Evolutionary conservation across 2,797 vertebrate species (phyloP), one percentile per base, ranked within the genome.

Genomic region (Vipera ursinii): DNA sequence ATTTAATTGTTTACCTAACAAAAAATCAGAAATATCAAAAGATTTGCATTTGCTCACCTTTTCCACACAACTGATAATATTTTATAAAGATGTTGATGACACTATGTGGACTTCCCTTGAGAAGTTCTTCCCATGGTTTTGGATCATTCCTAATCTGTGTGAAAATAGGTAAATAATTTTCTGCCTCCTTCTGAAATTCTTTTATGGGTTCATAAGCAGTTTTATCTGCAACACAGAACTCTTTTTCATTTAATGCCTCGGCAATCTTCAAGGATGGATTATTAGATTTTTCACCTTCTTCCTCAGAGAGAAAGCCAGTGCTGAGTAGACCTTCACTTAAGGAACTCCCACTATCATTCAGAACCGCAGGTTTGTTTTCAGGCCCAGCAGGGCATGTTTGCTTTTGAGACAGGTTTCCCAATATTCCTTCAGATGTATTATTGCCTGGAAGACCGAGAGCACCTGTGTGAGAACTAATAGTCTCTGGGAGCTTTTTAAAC

Each of bases 41-140:
- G 28, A 13, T 44, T 28, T 53, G 1, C 12, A 15, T 59, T 87
- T 96, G 85, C 97, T 96, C 94, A 99, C 99, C 98, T 98, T 98
- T 98, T 93, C 96, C 97, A 91, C 97, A 97, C 90, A 97, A 96
- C 13, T 98, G 98, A 32, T 98, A 98, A 89, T 98, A 98, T 97
- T 98, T 99, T 0, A 98, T 98, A 95, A 99, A 99, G 96, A 99
- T 99, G 96, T 99, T 99, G 97, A 99, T 99, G 92, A 99, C 99
- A 28, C 99, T 99, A 93, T 98, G 97, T 24, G 99, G 98, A 96
- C 99, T 99, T 96, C 99, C 99, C 95, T 99, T 99, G 9, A 97
- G 97, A 92, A 99, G 97, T 91, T 99, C 99, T 94, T 99, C 98
- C 99, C 98, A 99, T 0, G 98, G 98, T 20, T 97, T 95, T 28